These are phyloP conservation scores for Lophura nycthemera DNA, from an alignment of 2,113 vertebrate species.

Conservation along the genomic window DNA sequence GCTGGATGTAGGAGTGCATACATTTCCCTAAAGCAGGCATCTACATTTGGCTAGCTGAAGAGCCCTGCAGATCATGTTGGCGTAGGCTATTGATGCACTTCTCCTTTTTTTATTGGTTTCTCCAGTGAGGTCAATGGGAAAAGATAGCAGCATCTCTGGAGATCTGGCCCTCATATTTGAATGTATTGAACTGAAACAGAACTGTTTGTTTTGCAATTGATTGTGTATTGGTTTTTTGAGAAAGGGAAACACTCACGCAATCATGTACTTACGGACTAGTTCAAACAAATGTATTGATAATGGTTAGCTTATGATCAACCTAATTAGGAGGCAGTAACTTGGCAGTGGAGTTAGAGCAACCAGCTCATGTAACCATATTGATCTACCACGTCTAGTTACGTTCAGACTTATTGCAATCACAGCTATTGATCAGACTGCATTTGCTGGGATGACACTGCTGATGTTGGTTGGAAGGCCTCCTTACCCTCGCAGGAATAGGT, in stretches of 20 bases:
- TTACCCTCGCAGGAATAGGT: not conserved
- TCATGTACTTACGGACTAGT: not conserved
- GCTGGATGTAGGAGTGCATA: not conserved
- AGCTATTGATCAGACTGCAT: not conserved
- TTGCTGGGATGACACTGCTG: not conserved
- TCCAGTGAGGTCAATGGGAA: not conserved
- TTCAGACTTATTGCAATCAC: not conserved
- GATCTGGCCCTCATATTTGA: not conserved
- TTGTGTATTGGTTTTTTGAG: not conserved
- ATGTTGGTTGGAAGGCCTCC: not conserved
- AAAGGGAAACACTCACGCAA: not conserved
- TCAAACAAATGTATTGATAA: not conserved
- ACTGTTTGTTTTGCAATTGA: not conserved
- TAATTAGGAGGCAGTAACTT: not conserved
- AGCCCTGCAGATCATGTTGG: not conserved
- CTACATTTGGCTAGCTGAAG: not conserved
- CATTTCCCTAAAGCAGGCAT: not conserved
- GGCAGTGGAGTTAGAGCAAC: not conserved
- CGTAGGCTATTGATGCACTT: not conserved
- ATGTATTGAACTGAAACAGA: not conserved
- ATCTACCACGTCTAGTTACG: not conserved
- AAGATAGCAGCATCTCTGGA: not conserved
- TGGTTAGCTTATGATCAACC: not conserved
- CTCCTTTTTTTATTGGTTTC: not conserved
- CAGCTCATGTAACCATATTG: not conserved